Evolutionary conservation across 2,113 vertebrate genomes (phyloP), one percentile per base, ranked within the genome.

Genomic region (Leiothrix lutea): DNA sequence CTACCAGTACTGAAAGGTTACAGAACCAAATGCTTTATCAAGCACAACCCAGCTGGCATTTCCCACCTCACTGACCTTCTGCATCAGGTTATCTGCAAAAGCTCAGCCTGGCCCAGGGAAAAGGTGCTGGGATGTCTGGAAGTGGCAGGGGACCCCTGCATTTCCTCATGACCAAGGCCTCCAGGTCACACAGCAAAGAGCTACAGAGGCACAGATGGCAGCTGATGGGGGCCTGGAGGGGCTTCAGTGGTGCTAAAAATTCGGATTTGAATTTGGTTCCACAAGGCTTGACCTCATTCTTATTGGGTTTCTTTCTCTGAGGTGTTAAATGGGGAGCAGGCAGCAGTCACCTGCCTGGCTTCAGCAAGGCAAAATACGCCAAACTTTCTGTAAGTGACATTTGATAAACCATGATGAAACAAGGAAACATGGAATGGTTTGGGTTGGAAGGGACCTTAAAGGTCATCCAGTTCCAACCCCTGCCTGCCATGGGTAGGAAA

Each of bases 81-180:
- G 42, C 14, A 70, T 70, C 36, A 78, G 42, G 29, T 57, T 36
- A 29, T 31, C 28, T 62, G 11, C 31, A 77, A 38, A 35, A 47
- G 8, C 31, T 31, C 7, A 0, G 3, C 10, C 54, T 78, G 77
- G 31, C 54, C 57, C 12, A n/a, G 64, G 22, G n/a, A 31, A 19
- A 28, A 77, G 1, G 2, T 47, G 7, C 38, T 3, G 6, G 51
- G 5, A 23, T 65, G 42, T 1, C 1, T 0, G 2, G 50, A 61
- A 44, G 6, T 3, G 4, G 16, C 12, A 73, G 22, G 9, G 2
- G 2, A 85, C 2, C 8, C 60, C 66, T 67, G 47, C 47, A 18
- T 2, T 38, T 62, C 1, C 2, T 22, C 25, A 23, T 14, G 26
- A 31, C 12, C 1, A 0, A 64, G 8, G 26, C 38, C 42, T 86